These are phyloP conservation scores for Tribolium freemani DNA, from an alignment of 2,888 invertebrate genomes.

Conservation along the genomic window DNA sequence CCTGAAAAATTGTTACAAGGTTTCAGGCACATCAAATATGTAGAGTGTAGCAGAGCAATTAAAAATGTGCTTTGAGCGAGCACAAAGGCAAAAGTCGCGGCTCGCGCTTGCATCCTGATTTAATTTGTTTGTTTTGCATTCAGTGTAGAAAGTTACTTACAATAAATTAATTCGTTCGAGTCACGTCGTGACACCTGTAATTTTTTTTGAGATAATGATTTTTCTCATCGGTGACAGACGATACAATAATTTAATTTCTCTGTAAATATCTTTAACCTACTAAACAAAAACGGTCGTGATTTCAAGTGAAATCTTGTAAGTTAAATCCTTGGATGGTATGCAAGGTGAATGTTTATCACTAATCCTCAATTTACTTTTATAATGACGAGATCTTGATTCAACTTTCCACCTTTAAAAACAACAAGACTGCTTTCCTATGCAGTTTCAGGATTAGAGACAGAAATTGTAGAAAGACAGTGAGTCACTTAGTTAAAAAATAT, in stretches of 20 bases:
- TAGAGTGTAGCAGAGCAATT: too few relatives aligned
- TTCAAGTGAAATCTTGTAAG: neutral
- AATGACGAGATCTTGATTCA: neutral
- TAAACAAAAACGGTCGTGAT: neutral
- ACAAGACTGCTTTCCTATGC: neutral
- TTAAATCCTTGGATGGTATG: neutral
- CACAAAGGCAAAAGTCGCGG: too few relatives aligned
- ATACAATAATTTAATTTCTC: constrained; percentile 19
- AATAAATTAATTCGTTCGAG: constrained; percentile 16
- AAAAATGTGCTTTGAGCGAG: too few relatives aligned
- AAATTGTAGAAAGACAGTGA: too few relatives aligned
- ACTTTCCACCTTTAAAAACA: neutral
- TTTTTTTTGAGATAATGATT: constrained; percentile 2
- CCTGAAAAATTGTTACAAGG: neutral
- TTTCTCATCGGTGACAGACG: constrained; percentile 1
- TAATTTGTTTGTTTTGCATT: constrained; percentile 13
- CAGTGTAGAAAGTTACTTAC: constrained; percentile 15
- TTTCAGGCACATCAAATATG: neutral
- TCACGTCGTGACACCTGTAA: constrained; percentile 17
- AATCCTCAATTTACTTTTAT: neutral
- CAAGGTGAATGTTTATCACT: neutral
- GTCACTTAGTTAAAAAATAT: too few relatives aligned
- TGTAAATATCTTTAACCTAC: constrained; percentile 23
- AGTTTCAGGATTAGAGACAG: too few relatives aligned
- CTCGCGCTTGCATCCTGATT: neutral